Percentiles rank a stretch among this genome's conserved stretches.
phyloP scores from a whole-genome alignment of 2,888 invertebrate species.

The Ormyrus rosae region DNA sequence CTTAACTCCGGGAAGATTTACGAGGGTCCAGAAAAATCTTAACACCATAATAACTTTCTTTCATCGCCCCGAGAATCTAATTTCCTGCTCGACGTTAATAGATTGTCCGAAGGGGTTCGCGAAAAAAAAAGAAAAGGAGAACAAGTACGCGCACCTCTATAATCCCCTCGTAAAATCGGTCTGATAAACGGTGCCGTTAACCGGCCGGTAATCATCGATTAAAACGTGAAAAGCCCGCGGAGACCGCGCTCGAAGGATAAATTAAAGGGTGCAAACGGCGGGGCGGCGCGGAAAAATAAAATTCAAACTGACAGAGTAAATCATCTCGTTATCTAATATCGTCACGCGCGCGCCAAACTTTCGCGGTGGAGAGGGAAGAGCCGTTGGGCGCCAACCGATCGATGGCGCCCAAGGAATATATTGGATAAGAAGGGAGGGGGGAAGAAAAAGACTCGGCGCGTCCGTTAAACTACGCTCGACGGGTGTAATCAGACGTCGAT shows the following conservation, averaged over 20 bases:
- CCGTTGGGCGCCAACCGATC: too few species aligned
- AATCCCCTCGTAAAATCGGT: slow-evolving; percentile 16
- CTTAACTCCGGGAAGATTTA: background rate
- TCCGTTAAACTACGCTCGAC: slow-evolving; percentile 11
- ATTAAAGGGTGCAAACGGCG: background rate
- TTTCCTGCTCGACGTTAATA: slow-evolving; percentile 1
- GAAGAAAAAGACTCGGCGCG: too few species aligned
- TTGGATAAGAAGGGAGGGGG: background rate
- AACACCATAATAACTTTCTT: background rate
- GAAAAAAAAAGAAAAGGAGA: background rate
- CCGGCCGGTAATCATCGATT: slow-evolving; percentile 15
- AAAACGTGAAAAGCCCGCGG: slow-evolving; percentile 10
- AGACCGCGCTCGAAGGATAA: background rate
- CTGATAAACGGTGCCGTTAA: slow-evolving; percentile 21
- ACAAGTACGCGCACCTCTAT: background rate
- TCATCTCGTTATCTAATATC: slow-evolving; percentile 41
- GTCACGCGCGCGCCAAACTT: background rate
- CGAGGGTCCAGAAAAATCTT: background rate
- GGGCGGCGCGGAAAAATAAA: slow-evolving; percentile 9
- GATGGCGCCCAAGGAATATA: too few species aligned
- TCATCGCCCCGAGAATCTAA: slow-evolving; percentile 6
- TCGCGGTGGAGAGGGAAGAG: background rate
- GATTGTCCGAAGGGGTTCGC: background rate
- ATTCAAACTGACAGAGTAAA: slow-evolving; percentile 24
- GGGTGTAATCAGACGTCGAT: slow-evolving; percentile 25